Base-by-base conservation (phyloP, 2,797 vertebrate species). In the Acrocephalus scirpaceus region DNA sequence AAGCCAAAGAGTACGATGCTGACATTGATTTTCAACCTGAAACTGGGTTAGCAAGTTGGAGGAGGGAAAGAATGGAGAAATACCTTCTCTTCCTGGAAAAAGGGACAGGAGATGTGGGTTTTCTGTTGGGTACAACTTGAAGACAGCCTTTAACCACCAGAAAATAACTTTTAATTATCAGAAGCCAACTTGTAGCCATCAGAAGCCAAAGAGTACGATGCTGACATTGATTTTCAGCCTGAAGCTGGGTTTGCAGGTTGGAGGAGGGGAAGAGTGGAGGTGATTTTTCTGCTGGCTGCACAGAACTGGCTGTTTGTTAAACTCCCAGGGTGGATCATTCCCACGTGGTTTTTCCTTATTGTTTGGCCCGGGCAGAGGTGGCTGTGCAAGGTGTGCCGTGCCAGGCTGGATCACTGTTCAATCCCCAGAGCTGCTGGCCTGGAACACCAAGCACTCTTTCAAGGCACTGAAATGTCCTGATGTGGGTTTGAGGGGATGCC, bases 321-420 rank as follows among this genome's bases (percentile, higher is more conserved):
- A 21, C 38, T 83, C 45, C 32, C 7, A 0, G 3, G 25, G 47
- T 1, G 16, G 58, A 8, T 57, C 6, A 32, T 51, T 44, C 29
- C 56, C 7, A 3, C 0, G 1, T 54, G 65, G 0, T 61, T 80
- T 64, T 53, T 32, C 44, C 50, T 64, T 5, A 1, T 8, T 32
- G 45, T 9, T 26, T 17, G 65, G 20, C 12, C 36, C 7, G 47
- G n/a, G 48, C 27, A 53, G 71, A 61, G 65, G 75, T 92, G 94
- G 42, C 78, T 89, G 21, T 73, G 64, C 57, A 42, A 64, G 64
- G 13, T 23, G 87, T 64, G 82, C 19, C 40, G 18, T 88, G 88
- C 73, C 70, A 90, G 77, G 25, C 73, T 1, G 9, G 21, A 14
- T 96, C 44, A 47, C 47, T 2, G 21, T 29, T 40, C 48, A 10